A percentile compares a stretch with the other conserved stretches of the same genome.
Conservation (phyloP, 2,113 vertebrate genomes). For the Pyxicephalus adspersus region DNA sequence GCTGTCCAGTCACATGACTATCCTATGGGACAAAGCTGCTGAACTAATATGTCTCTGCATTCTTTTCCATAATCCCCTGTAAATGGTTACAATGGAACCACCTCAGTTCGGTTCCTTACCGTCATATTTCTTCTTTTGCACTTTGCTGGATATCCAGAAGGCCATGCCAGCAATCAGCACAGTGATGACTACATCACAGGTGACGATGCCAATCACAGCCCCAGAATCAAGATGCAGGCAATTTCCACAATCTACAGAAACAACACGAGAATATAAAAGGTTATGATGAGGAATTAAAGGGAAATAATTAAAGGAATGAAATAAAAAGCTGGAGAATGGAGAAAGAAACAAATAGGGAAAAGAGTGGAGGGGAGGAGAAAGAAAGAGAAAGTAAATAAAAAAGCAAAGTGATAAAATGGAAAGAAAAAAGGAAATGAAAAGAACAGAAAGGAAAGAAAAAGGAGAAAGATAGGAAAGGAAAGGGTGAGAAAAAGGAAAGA, state of each 20-base stretch:
- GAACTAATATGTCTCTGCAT: no score
- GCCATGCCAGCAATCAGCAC: conserved; percentile 69
- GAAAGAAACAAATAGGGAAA: not conserved
- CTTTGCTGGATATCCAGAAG: conserved; percentile 65
- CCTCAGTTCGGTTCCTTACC: no score
- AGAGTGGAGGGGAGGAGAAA: no score
- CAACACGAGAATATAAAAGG: not conserved
- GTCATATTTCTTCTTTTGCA: conserved; percentile 58
- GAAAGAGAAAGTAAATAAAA: not conserved
- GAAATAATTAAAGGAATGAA: not conserved
- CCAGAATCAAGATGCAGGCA: conserved; percentile 70
- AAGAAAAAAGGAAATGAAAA: not conserved
- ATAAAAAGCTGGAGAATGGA: not conserved
- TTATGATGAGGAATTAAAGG: not conserved
- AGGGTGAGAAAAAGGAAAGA: not conserved
- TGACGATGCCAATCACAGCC: conserved; percentile 66
- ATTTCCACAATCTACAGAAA: conserved; percentile 66
- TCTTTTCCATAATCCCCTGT: no score
- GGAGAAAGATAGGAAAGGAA: not conserved
- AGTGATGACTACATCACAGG: conserved; percentile 72
- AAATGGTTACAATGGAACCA: no score
- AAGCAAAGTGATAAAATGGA: not conserved
- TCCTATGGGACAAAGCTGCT: no score
- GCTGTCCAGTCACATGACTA: no score
- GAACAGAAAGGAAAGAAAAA: not conserved